Evolutionary conservation across 2,797 vertebrate species (phyloP), one percentile per base, ranked within the genome.

Genomic region (Novumbra hubbsi): DNA sequence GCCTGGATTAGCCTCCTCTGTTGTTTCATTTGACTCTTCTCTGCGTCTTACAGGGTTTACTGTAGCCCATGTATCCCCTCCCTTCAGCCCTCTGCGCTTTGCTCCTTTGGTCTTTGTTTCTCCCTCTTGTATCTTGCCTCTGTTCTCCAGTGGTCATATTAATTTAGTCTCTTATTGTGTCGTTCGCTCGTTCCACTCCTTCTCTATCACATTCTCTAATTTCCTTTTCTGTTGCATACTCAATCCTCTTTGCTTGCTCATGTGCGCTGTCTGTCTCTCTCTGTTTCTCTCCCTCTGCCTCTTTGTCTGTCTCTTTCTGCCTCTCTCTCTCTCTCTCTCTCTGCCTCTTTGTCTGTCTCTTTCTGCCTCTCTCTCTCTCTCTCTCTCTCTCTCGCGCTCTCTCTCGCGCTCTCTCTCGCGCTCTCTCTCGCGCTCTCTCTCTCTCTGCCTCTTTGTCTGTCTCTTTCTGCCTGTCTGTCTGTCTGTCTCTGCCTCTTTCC

Each of bases 1-100:
- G 75, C 70, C 71, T 72, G 91, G 93, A 94, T 94, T 92, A 94
- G 83, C 76, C 83, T 73, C 82, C 81, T 82, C 91, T 93, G 88
- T 92, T 86, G 92, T 93, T 94, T 92, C 92, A 92, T 94, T 93
- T 92, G 90, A 86, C 86, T 91, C 78, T 86, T 57, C 67, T 76
- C 50, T 2, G 63, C 49, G 74, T 85, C 84, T 85, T 75, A 76
- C 73, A 85, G 80, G 85, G 88, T 87, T 91, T 89, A 75, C 68
- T 78, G 65, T 79, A 79, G 80, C 78, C 79, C 79, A 78, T 75
- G 70, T 82, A 70, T 65, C 67, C 38, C n/a, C 27, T 3, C 9
- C 5, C 68, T 27, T 38, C 24, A 24, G 11, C 2, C 67, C 48
- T 21, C 38, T 67, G 27, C 49, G 70, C 68, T 72, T 67, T 2